Percentiles rank a stretch among this genome's conserved stretches.
Conservation (phyloP, 2,113 vertebrate species). For the Pholis gunnellus region DNA sequence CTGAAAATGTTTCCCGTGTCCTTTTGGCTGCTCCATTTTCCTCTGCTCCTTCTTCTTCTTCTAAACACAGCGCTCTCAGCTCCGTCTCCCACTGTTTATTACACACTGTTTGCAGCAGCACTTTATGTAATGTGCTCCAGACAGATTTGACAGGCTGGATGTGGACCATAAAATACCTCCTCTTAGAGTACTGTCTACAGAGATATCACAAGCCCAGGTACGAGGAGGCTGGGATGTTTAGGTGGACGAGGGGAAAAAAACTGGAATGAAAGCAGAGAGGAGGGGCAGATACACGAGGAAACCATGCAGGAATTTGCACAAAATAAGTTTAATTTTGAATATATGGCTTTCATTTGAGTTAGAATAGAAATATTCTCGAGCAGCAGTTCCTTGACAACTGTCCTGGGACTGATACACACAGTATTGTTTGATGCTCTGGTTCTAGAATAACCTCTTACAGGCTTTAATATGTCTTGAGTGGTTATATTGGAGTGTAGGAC, state of each 20-base stretch:
- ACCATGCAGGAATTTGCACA: background rate
- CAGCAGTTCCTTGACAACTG: background rate
- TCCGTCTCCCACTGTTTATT: slow-evolving; percentile 63
- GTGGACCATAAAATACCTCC: slow-evolving; percentile 64
- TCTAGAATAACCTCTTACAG: slow-evolving; percentile 13
- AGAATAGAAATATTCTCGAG: background rate
- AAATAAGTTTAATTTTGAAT: slow-evolving; percentile 31
- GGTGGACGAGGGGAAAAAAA: slow-evolving; percentile 5
- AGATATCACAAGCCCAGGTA: slow-evolving; percentile 51
- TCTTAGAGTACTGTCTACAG: slow-evolving; percentile 35
- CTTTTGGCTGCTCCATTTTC: slow-evolving; percentile 65
- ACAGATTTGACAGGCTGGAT: slow-evolving; percentile 68
- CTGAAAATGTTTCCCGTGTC: slow-evolving; percentile 59
- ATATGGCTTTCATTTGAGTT: slow-evolving; percentile 8
- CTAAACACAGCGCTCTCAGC: slow-evolving; percentile 50
- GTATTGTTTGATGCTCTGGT: slow-evolving; percentile 3
- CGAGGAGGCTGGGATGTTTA: slow-evolving; percentile 27
- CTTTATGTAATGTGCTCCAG: slow-evolving; percentile 68
- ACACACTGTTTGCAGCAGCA: slow-evolving; percentile 67
- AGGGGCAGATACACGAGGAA: slow-evolving; percentile 6
- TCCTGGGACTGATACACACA: too few relatives aligned
- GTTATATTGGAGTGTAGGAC: slow-evolving; percentile 10
- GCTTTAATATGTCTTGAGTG: slow-evolving; percentile 34
- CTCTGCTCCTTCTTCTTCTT: slow-evolving; percentile 24
- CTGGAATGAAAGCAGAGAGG: slow-evolving; percentile 17